phyloP scores from a whole-genome alignment of 2,113 vertebrate genomes.

The Cyprinus carpio region DNA sequence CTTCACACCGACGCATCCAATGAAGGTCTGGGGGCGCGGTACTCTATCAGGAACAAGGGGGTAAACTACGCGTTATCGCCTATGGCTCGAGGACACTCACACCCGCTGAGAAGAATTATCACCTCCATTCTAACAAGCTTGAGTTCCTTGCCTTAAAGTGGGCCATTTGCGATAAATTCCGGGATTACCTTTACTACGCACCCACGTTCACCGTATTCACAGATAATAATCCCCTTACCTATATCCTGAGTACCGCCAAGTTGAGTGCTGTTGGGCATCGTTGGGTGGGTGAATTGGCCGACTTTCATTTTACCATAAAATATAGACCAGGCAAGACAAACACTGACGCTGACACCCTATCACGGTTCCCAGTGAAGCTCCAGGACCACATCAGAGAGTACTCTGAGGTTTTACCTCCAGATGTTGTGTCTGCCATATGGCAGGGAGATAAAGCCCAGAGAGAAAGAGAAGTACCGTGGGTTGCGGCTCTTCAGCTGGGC shows the following conservation, averaged over 20 bases:
- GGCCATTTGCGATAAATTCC: not conserved
- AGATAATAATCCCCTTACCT: not conserved
- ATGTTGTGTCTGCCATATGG: too few species aligned
- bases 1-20: not conserved
- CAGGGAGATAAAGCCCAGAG: too few species aligned
- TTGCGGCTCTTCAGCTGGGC: too few species aligned
- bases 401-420: too few species aligned
- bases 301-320: too few species aligned
- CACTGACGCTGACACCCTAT: too few species aligned
- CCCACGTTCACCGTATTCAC: not conserved
- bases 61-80: not conserved
- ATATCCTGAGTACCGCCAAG: not conserved
- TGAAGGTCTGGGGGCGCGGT: constrained; percentile 11
- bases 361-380: too few species aligned
- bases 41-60: constrained; percentile 12
- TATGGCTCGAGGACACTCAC: constrained; percentile 23
- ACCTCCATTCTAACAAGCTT: not conserved
- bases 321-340: too few species aligned
- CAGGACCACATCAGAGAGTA: too few species aligned
- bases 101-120: not conserved
- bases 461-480: too few species aligned
- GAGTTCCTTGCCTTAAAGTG: too few species aligned
- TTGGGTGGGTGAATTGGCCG: too few species aligned
- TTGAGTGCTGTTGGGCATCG: not conserved
- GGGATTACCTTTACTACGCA: not conserved